Conservation (phyloP, 2,888 invertebrate genomes). For the Lasius platythorax region DNA sequence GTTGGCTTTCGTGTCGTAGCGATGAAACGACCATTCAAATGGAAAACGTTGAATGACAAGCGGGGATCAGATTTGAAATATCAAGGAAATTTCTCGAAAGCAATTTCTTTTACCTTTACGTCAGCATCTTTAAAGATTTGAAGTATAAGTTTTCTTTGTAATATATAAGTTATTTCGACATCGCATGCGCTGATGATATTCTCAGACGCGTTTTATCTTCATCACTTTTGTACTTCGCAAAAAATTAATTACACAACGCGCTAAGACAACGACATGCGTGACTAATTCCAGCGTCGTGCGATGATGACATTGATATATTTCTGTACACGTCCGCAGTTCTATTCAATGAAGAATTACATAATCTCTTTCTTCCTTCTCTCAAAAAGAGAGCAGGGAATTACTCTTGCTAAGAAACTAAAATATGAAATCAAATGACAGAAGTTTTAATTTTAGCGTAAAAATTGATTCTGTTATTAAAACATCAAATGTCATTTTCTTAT, state of each 20-base stretch:
- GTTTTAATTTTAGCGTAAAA: neutral
- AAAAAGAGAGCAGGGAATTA: neutral
- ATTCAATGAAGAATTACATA: conserved; percentile 17
- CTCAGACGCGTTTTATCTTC: conserved; percentile 30
- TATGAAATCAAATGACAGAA: neutral
- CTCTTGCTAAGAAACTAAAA: neutral
- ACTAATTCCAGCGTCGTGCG: conserved; percentile 4
- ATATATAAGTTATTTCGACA: neutral
- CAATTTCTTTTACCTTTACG: neutral
- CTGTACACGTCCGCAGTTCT: neutral
- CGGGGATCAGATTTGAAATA: conserved; percentile 33
- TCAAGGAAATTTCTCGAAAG: neutral
- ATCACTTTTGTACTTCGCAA: conserved; percentile 28
- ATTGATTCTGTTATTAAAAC: neutral
- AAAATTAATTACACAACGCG: conserved; percentile 21
- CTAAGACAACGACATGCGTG: conserved; percentile 37
- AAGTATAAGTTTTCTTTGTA: conserved; percentile 2
- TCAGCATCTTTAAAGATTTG: neutral
- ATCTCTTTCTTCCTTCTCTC: neutral
- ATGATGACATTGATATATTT: conserved; percentile 34
- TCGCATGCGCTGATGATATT: neutral
- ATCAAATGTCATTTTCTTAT: neutral
- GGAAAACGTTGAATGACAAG: conserved; percentile 32
- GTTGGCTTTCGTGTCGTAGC: conserved; percentile 11
- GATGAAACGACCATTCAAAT: conserved; percentile 29